Percentiles rank a stretch among this genome's conserved stretches.
These are phyloP conservation scores for Temnothorax rugatulus DNA, from an alignment of 2,888 invertebrate species.

Conservation along the genomic window DNA sequence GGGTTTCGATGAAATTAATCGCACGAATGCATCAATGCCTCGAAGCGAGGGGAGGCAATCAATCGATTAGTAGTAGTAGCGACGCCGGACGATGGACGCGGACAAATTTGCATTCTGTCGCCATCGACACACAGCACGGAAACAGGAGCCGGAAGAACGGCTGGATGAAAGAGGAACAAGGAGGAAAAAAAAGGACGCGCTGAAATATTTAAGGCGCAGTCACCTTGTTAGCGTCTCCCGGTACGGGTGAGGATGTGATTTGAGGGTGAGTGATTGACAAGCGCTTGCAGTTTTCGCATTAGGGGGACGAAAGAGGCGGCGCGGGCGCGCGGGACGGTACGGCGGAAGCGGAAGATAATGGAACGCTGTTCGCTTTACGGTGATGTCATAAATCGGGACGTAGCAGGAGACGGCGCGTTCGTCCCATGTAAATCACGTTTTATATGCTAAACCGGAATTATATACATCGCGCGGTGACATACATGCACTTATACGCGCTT, in stretches of 20 bases:
- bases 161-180: background rate
- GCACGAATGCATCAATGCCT: conserved; percentile 48
- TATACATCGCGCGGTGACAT: background rate
- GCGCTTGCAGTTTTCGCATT: conserved; percentile 44
- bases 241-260: conserved; percentile 32
- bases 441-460: conserved; percentile 49
- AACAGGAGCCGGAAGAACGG: conserved; percentile 32
- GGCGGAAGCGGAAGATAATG: conserved; percentile 57
- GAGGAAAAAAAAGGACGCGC: conserved; percentile 1
- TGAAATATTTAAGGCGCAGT: conserved; percentile 59
- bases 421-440: conserved; percentile 51
- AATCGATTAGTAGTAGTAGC: conserved; percentile 50
- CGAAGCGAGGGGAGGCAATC: conserved; percentile 47
- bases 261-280: conserved; percentile 53
- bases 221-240: conserved; percentile 34
- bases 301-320: conserved; percentile 41
- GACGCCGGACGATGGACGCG: conserved; percentile 35
- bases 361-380: conserved; percentile 47
- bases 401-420: conserved; percentile 14
- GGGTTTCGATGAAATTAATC: conserved; percentile 43
- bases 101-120: conserved; percentile 60
- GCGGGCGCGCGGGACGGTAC: conserved; percentile 5
- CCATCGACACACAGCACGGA: conserved; percentile 20
- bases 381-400: conserved; percentile 55
- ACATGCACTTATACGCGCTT: background rate